phyloP scores from a whole-genome alignment of 2,113 vertebrate species.

The Bos javanicus region DNA sequence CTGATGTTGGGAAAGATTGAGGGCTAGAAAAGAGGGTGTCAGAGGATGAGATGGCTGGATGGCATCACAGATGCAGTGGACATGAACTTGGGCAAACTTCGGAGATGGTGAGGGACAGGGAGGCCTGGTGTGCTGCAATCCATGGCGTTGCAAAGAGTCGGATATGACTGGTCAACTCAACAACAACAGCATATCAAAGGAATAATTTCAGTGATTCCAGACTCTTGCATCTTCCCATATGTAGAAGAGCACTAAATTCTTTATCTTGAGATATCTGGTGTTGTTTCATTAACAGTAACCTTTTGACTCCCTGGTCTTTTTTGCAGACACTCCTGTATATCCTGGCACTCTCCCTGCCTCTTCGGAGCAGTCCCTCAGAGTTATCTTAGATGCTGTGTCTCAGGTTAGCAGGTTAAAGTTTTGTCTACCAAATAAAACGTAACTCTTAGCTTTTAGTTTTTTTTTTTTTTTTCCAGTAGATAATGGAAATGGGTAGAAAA shows the following conservation, averaged over 20 bases:
- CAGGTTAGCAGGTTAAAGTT: not conserved
- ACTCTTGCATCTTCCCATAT: not conserved
- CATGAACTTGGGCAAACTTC: not conserved
- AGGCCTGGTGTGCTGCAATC: not conserved
- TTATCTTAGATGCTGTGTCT: not conserved
- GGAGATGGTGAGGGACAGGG: not conserved
- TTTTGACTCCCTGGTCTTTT: not conserved
- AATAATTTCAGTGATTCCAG: not conserved
- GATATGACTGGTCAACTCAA: not conserved
- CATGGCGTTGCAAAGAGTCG: not conserved
- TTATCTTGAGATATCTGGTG: not conserved
- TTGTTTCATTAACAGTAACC: not conserved
- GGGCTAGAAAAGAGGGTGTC: not conserved
- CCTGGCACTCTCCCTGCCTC: not conserved
- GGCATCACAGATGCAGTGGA: not conserved
- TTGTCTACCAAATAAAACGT: not conserved
- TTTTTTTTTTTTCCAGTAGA: accelerated
- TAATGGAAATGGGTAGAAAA: not conserved
- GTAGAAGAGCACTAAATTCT: not conserved
- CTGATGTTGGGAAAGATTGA: not conserved
- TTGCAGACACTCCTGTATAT: not conserved
- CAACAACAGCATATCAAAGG: not conserved
- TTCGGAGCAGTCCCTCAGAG: not conserved
- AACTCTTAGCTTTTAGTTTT: not conserved
- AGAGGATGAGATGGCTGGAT: not conserved